phyloP scores from a whole-genome alignment of 2,888 invertebrate species.

The Torymus aiolomorphi region DNA sequence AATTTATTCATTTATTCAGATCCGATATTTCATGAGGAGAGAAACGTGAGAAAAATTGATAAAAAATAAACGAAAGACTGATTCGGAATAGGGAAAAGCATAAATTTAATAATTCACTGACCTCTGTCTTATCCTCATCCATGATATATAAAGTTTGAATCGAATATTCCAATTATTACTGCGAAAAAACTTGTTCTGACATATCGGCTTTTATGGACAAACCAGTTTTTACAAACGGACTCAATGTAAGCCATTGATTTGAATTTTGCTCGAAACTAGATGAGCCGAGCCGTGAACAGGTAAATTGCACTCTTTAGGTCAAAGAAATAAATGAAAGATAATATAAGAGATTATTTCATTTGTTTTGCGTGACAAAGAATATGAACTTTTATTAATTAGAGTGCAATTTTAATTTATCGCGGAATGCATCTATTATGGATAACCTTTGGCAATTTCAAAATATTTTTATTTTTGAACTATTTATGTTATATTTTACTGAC shows the following conservation, averaged over 20 bases:
- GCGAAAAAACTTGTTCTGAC: constrained; percentile 20
- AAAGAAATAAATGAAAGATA: not conserved
- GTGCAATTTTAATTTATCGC: too few relatives aligned
- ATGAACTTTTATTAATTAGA: too few relatives aligned
- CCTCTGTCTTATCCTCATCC: constrained; percentile 6
- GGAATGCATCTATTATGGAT: too few relatives aligned
- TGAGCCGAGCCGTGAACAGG: not conserved
- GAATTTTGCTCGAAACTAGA: constrained; percentile 17
- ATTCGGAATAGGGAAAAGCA: not conserved
- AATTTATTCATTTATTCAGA: not conserved
- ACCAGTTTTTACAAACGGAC: constrained; percentile 18
- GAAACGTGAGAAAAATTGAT: not conserved
- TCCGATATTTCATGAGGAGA: not conserved
- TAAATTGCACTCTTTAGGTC: too few relatives aligned
- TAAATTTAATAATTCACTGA: constrained; percentile 22
- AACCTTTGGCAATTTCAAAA: too few relatives aligned
- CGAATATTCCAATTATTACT: constrained; percentile 34
- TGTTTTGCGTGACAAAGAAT: too few relatives aligned
- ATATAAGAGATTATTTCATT: too few relatives aligned
- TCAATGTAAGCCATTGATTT: constrained; percentile 10
- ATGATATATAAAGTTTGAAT: constrained; percentile 18
- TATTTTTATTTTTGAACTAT: too few relatives aligned
- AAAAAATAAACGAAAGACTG: not conserved
- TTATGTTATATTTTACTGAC: too few relatives aligned
- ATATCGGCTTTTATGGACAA: constrained; percentile 19